Evolutionary conservation across 1,140 invertebrate genomes (phyloP), one percentile per base, ranked within the genome.

Genomic region (Trichonephila inaurata): DNA sequence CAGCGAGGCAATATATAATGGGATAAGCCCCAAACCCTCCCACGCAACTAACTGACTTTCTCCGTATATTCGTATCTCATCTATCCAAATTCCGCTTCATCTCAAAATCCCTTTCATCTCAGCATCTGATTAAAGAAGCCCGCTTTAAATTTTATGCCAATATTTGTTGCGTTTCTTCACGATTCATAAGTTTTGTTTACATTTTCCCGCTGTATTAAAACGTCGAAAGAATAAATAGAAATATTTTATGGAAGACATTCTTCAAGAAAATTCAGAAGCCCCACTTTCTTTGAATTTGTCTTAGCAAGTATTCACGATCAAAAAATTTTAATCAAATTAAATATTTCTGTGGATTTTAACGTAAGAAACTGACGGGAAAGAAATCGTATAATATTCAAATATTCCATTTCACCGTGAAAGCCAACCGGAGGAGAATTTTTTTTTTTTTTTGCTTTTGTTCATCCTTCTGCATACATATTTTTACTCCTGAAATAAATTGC

Each of bases 311-410:
- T 24, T 69, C 6, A 40, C 8, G 10, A 69, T n/a, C 28, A 24
- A 69, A 24, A 69, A 77, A 18, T 77, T 77, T 77, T 77, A 77
- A 77, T 77, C 72, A 77, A 77, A 7, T 77, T 16, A 33, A 77
- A 77, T 40, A 12, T 12, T 33, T 33, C 72, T 77, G 5, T 40
- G 10, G 33, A 40, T 77, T 77, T 77, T 6, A 77, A 28, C 14
- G 72, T 1, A 40, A 40, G 18, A 77, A 33, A 40, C 2, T 33
- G 2, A 5, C 3, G 24, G 33, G 28, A 33, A 77, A 77, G 10
- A 10, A 77, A 77, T 40, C 33, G 33, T 77, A 24, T 19, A 77
- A 77, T 77, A 77, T 77, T 77, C 72, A 77, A 77, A 77, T 77
- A 33, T 77, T 77, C 16, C 72, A 19, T 77, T 28, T 40, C 72